These are phyloP conservation scores for Protobothrops flavoviridis DNA, from an alignment of 2,113 vertebrate species.

Conservation along the genomic window DNA sequence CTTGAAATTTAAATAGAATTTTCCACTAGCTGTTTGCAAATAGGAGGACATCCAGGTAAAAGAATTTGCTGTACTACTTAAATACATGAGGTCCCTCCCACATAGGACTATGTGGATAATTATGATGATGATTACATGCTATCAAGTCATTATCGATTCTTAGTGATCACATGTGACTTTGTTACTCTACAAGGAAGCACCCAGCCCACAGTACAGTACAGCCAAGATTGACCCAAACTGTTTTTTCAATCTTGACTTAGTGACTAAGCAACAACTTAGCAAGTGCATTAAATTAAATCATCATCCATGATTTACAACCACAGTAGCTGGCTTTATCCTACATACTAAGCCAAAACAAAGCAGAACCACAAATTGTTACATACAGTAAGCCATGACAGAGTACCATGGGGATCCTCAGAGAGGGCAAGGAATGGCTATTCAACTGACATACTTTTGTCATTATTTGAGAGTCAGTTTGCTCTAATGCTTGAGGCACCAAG, in stretches of 20 bases:
- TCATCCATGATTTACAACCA: too few relatives aligned
- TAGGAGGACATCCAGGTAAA: slow-evolving; percentile 20
- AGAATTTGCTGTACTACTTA: not conserved
- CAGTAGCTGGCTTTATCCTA: not conserved
- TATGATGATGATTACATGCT: not conserved
- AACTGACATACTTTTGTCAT: not conserved
- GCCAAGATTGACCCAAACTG: not conserved
- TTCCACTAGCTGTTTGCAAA: slow-evolving; percentile 13
- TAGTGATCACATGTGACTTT: too few relatives aligned
- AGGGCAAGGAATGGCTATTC: not conserved
- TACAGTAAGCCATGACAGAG: not conserved
- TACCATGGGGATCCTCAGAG: not conserved
- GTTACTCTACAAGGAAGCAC: slow-evolving; percentile 1
- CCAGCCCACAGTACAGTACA: not conserved
- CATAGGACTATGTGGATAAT: too few relatives aligned
- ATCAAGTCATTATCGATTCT: not conserved
- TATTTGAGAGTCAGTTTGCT: too few relatives aligned
- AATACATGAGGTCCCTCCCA: not conserved
- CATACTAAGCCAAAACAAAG: not conserved
- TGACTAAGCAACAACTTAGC: too few relatives aligned
- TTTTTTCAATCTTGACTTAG: too few relatives aligned
- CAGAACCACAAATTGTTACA: not conserved
- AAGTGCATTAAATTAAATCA: too few relatives aligned
- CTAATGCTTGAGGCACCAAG: not conserved
- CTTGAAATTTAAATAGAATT: slow-evolving; percentile 21